Evolutionary conservation across 2,888 invertebrate species (phyloP), one percentile per base, ranked within the genome.

Genomic region (Bombylius discolor): DNA sequence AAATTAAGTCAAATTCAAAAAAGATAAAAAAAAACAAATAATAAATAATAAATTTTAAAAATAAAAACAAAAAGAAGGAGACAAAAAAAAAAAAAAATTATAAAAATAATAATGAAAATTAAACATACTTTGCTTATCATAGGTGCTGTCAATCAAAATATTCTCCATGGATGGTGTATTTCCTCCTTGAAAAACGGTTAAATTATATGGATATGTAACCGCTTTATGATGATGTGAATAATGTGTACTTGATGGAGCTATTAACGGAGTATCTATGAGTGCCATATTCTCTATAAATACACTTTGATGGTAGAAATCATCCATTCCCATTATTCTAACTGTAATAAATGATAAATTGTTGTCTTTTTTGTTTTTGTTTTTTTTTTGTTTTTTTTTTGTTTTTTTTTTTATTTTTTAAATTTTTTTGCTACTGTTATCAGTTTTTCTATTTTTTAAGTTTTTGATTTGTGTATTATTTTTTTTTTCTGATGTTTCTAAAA

Each of bases 241-340:
- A 66, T 74, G 67, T 60, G 69, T 66, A 63, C 67, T 67, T 56
- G 65, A 62, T 59, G 66, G 67, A 58, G 70, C 70, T 66, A 74
- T 70, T 53, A 74, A 65, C 60, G 73, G 73, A 66, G 74, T 74
- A 66, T 74, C 73, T 65, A 74, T 73, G 55, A 72, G 67, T 65
- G 70, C 70, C 68, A 74, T 68, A 68, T 71, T 74, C 64, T 74
- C 73, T 64, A 73, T 73, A 65, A 72, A 72, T 64, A 74, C 68
- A 65, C 68, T 70, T 67, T 71, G 72, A 68, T 73, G 74, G 65
- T 71, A 69, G 66, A 66, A 72, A 62, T 74, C 74, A 70, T 74
- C 74, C 73, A 74, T 71, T 67, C 74, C 74, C 73, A 74, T 73
- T 64, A 73, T 66, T 70, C 74, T 71, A 67, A 74, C 73, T 74